phyloP scores from a whole-genome alignment of 2,113 vertebrate species.

The Xerus inauris region DNA sequence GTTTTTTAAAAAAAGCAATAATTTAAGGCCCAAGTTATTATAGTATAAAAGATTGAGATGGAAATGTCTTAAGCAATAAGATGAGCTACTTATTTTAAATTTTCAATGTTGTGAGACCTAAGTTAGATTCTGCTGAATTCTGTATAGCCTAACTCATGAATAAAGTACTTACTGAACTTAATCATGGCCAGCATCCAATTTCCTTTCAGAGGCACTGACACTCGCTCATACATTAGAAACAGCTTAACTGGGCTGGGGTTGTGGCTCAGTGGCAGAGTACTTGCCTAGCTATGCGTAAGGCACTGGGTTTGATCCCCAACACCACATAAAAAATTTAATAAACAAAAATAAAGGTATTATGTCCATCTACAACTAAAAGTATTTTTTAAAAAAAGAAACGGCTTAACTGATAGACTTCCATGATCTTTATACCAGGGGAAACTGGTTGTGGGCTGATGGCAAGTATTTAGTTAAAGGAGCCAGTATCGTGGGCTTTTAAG shows the following conservation, averaged over 20 bases:
- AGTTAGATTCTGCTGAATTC: neutral
- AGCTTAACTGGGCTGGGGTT: too few species aligned
- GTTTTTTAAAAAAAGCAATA: too few species aligned
- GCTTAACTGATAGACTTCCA: neutral
- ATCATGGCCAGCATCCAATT: neutral
- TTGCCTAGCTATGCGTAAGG: too few species aligned
- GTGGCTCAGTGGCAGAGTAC: too few species aligned
- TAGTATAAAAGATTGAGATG: neutral
- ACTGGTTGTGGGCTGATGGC: neutral
- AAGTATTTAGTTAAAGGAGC: neutral
- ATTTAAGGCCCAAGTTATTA: neutral
- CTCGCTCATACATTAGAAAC: neutral
- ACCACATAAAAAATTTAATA: too few species aligned
- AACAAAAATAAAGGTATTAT: too few species aligned
- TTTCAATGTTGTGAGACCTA: neutral
- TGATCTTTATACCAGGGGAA: neutral
- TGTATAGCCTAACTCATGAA: neutral
- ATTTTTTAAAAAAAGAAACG: too few species aligned
- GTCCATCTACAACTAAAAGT: too few species aligned
- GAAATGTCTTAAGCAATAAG: neutral
- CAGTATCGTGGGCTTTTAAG: neutral
- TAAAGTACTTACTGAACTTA: neutral
- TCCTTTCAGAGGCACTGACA: neutral
- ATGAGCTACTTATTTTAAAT: neutral
- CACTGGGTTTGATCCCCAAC: too few species aligned